A percentile compares a stretch with the other conserved stretches of the same genome.
phyloP scores from a whole-genome alignment of 1,140 invertebrate genomes.

The Drosophila hydei region DNA sequence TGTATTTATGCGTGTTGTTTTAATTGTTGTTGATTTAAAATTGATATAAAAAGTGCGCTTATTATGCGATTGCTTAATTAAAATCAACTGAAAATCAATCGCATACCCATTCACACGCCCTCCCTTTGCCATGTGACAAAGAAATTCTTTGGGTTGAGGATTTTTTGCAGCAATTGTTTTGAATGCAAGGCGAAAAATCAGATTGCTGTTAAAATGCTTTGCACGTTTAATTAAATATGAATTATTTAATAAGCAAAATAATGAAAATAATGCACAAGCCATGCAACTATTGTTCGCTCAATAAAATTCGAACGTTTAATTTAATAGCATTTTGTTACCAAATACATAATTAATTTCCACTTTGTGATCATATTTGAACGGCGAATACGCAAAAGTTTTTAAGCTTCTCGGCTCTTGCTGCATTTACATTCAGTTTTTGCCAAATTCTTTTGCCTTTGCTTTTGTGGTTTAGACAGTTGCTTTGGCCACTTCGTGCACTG shows the following conservation, averaged over 20 bases:
- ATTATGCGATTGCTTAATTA: constrained; percentile 71
- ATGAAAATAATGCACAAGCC: constrained; percentile 1
- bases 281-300: constrained; percentile 5
- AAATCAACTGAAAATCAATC: constrained; percentile 61
- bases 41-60: constrained; percentile 26
- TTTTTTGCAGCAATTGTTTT: not conserved
- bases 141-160: not conserved
- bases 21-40: constrained; percentile 74
- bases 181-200: not conserved
- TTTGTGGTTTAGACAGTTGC: constrained; percentile 30
- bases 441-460: constrained; percentile 51
- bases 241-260: constrained; percentile 40
- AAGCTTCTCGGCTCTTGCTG: not conserved
- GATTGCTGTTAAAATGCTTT: constrained; percentile 18
- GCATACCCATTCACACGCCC: not conserved
- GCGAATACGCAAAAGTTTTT: not conserved
- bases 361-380: not conserved
- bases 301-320: constrained; percentile 18
- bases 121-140: not conserved
- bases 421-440: constrained; percentile 19
- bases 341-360: constrained; percentile 15
- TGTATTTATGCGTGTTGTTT: constrained; percentile 55
- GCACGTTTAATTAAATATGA: constrained; percentile 41
- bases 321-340: constrained; percentile 17
- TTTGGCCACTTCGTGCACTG: not conserved